A percentile compares a stretch with the other conserved stretches of the same genome.
Evolutionary conservation across 2,888 invertebrate species (phyloP).

Genomic region (Drosophila melanosoma): DNA sequence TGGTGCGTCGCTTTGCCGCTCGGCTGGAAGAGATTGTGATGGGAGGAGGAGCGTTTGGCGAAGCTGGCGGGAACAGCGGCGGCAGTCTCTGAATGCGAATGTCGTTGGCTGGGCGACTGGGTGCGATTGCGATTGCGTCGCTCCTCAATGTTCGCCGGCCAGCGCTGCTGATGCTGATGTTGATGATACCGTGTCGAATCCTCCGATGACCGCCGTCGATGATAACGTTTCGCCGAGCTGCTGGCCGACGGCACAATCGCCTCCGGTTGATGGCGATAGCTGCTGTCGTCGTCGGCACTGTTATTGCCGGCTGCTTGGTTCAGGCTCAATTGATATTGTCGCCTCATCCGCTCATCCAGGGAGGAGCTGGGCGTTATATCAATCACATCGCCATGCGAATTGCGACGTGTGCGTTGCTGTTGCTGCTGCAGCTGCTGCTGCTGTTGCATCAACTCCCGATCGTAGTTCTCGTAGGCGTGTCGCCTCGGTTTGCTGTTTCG

Average conservation of each 20-base stretch:
- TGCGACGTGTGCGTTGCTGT: conserved; percentile 61
- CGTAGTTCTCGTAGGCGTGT: conserved; percentile 68
- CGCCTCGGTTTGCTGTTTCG: conserved; percentile 44
- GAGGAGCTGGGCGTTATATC: conserved; percentile 79
- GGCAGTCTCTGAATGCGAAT: conserved; percentile 62
- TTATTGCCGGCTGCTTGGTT: conserved; percentile 18
- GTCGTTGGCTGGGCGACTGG: conserved; percentile 64
- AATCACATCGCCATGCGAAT: conserved; percentile 67
- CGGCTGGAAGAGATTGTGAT: conserved; percentile 87
- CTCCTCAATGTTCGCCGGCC: conserved; percentile 81
- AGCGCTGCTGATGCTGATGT: conserved; percentile 66
- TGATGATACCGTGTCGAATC: conserved; percentile 79
- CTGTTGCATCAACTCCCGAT: conserved; percentile 53
- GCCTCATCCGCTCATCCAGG: conserved; percentile 75
- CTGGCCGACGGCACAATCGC: conserved; percentile 33
- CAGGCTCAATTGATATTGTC: conserved; percentile 63
- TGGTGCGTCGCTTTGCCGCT: conserved; percentile 51
- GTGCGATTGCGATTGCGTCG: conserved; percentile 68
- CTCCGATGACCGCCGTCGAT: conserved; percentile 81
- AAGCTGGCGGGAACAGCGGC: conserved; percentile 46
- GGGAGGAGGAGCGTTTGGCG: conserved; percentile 86
- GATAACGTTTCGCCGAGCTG: conserved; percentile 75
- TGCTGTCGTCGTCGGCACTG: conserved; percentile 76
- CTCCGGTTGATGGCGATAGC: conserved; percentile 56
- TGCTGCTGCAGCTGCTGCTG: neutral